Conservation (phyloP, 2,113 vertebrate genomes). For the Glaucidium brasilianum region DNA sequence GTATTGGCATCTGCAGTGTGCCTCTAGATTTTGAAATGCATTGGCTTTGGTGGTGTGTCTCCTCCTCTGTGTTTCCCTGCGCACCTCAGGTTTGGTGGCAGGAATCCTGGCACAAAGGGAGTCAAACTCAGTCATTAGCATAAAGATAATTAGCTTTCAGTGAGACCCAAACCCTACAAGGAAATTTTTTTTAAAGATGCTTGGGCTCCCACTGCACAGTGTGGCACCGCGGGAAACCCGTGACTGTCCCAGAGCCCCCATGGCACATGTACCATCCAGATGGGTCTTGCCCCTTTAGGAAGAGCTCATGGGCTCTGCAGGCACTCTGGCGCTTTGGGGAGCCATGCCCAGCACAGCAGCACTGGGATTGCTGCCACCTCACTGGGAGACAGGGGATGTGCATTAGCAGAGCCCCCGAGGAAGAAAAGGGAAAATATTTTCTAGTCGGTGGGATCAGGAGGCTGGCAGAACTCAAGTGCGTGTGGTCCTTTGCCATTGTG, state of each 20-base stretch:
- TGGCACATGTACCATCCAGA: rapidly evolving
- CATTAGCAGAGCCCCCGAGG: not conserved
- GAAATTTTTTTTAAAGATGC: not conserved
- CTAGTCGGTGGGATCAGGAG: not conserved
- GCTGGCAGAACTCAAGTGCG: rapidly evolving
- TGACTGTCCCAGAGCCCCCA: not conserved
- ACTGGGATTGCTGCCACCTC: not conserved
- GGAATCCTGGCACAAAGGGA: not conserved
- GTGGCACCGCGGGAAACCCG: not conserved
- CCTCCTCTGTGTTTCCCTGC: not conserved
- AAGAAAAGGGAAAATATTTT: not conserved
- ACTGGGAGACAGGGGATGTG: not conserved
- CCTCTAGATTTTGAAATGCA: not conserved
- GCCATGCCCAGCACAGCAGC: not conserved
- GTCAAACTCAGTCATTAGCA: not conserved
- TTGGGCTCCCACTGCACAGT: rapidly evolving
- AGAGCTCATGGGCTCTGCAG: not conserved
- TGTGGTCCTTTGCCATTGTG: not conserved
- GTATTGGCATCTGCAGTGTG: not conserved
- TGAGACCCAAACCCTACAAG: not conserved
- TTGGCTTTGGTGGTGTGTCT: not conserved
- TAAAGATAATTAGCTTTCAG: not conserved
- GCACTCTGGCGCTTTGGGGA: not conserved
- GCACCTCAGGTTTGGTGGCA: not conserved
- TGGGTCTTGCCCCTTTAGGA: not conserved